phyloP scores from a whole-genome alignment of 1,140 invertebrate genomes.

The Monomorium pharaonis region DNA sequence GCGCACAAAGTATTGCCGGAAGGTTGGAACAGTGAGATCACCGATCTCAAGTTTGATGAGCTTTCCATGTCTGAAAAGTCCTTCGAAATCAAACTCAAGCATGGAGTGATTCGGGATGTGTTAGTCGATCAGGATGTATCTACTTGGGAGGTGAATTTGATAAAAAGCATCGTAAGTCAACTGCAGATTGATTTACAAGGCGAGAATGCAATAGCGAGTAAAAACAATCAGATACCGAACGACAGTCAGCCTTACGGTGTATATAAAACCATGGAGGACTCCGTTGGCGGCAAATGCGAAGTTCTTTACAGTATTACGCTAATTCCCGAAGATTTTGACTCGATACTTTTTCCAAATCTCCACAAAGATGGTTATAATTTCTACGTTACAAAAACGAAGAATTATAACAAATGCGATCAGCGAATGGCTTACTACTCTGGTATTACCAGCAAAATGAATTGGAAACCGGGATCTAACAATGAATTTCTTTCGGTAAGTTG shows the following conservation, averaged over 20 bases:
- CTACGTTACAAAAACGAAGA: constrained; percentile 88
- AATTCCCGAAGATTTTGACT: constrained; percentile 84
- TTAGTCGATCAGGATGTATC: constrained; percentile 84
- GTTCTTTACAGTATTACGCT: constrained; percentile 88
- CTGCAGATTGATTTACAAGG: constrained; percentile 88
- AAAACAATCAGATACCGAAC: constrained; percentile 83
- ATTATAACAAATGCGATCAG: constrained; percentile 88
- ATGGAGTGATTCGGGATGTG: constrained; percentile 86
- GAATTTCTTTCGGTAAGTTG: constrained; percentile 85
- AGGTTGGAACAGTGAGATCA: constrained; percentile 74
- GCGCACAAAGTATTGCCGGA: constrained; percentile 84
- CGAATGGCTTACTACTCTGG: constrained; percentile 87
- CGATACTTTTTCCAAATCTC: constrained; percentile 83
- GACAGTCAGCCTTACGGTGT: constrained; percentile 82
- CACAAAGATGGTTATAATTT: constrained; percentile 83
- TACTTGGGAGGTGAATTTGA: constrained; percentile 88
- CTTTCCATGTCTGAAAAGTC: constrained; percentile 85
- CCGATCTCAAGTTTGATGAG: constrained; percentile 82
- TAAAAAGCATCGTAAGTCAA: constrained; percentile 88
- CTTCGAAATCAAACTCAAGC: constrained; percentile 87
- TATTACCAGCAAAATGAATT: constrained; percentile 74
- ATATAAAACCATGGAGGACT: constrained; percentile 89
- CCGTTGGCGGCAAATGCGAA: constrained; percentile 89
- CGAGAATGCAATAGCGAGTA: constrained; percentile 81
- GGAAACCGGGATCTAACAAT: constrained; percentile 80